Conservation (phyloP, 2,113 vertebrate genomes). For the Nicator chloris region DNA sequence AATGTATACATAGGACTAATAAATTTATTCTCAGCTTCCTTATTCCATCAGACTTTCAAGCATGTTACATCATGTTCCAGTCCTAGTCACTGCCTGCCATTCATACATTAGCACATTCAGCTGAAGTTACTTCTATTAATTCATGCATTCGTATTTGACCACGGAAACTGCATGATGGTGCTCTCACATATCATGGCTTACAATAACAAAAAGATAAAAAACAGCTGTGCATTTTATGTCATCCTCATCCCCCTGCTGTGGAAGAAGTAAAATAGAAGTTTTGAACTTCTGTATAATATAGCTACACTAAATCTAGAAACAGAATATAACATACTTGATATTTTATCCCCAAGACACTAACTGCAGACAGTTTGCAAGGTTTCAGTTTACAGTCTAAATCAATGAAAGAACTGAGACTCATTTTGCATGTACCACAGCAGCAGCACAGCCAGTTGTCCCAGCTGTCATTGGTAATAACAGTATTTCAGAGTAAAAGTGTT, state of each 20-base stretch:
- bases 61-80: background rate
- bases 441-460: background rate
- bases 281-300: background rate
- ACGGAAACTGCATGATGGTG: background rate
- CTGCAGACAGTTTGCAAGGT: background rate
- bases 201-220: background rate
- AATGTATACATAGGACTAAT: background rate
- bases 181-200: background rate
- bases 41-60: background rate
- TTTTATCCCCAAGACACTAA: conserved; percentile 3
- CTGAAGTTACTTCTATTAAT: background rate
- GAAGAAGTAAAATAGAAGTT: background rate
- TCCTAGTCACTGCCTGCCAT: background rate
- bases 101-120: background rate
- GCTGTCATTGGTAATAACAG: background rate
- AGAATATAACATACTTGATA: background rate
- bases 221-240: background rate
- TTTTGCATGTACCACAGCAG: background rate
- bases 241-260: background rate
- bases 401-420: conserved; percentile 9
- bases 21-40: background rate
- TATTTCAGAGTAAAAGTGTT: background rate
- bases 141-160: background rate
- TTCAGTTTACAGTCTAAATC: conserved; percentile 4
- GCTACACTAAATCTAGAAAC: background rate